Evolutionary conservation across 1,140 invertebrate genomes (phyloP), one percentile per base, ranked within the genome.

Genomic region (Drosophila littoralis): DNA sequence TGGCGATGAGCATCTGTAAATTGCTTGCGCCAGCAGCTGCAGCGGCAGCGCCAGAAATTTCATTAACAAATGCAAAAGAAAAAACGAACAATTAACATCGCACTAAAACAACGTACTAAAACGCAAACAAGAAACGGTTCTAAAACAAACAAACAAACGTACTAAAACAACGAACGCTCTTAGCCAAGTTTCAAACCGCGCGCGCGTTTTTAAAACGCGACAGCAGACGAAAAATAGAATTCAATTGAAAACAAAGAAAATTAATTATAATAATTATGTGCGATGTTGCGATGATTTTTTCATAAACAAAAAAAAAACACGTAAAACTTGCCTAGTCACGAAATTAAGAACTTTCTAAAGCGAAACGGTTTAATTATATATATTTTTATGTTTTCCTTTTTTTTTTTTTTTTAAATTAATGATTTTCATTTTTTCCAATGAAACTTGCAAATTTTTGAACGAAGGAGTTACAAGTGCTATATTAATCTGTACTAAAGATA

Each of bases 1-100:
- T 22, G 95, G 95, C 46, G 95, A 96, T 93, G 95, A 96, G 91
- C 95, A 95, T 77, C 91, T 92, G 73, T 91, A 91, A 43, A 42
- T 15, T 6, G 36, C 7, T 48, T 46, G 35, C 58, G 10, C 8
- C 2, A 35, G 15, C 63, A 60, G 22, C 48, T 57, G 45, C 45
- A 15, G 38, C 72, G 48, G 35, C 22, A 22, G 43, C 67, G 48
- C 35, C 22, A 22, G 12, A 42, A 42, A 57, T 28, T n/a, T 6
- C 33, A 8, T 10, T 28, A 68, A 52, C 51, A 45, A 51, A 73
- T 8, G 40, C 38, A 66, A 48, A 51, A 51, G 43, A 22, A 75
- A 50, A 43, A 60, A 75, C 79, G 83, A 88, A 81, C 68, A 77
- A 74, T 75, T 88, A 86, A 86, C 72, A 82, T 79, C 79, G 83